Evolutionary conservation across 2,113 vertebrate genomes (phyloP).

Genomic region (Triplophysa tibetana): DNA sequence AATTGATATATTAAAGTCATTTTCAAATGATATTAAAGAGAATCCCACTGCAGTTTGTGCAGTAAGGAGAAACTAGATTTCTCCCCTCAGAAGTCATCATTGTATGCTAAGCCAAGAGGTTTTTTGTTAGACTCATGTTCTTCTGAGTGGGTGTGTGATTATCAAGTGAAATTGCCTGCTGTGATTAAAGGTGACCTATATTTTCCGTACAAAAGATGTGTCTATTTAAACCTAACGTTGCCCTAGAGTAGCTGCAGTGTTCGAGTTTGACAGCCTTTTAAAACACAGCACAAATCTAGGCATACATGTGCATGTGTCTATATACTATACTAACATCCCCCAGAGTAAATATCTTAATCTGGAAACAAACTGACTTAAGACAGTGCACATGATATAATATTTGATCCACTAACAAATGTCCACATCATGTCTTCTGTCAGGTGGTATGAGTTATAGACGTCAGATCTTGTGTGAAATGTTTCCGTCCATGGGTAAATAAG

Average conservation of each 20-base stretch:
- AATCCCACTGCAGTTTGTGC: not conserved
- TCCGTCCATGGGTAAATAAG: not conserved
- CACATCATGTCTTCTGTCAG: not conserved
- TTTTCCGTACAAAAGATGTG: not conserved
- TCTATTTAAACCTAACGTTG: not conserved
- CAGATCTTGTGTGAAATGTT: not conserved
- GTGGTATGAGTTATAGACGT: not conserved
- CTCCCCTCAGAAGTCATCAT: too few species aligned
- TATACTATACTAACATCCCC: not conserved
- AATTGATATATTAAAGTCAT: not conserved
- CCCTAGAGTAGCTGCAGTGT: not conserved
- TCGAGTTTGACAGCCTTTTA: not conserved
- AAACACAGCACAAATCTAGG: not conserved
- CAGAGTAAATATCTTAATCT: conserved; percentile 9
- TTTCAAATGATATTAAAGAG: not conserved
- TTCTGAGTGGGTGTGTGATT: too few species aligned
- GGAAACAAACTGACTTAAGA: not conserved
- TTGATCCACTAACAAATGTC: not conserved
- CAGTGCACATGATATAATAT: not conserved
- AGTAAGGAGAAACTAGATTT: too few species aligned
- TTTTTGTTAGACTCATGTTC: too few species aligned
- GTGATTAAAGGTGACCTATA: too few species aligned
- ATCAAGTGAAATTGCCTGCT: too few species aligned
- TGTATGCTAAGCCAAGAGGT: too few species aligned
- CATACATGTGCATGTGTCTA: not conserved